These are phyloP conservation scores for Bugulina stolonifera DNA, from an alignment of 2,888 invertebrate genomes.

Conservation along the genomic window DNA sequence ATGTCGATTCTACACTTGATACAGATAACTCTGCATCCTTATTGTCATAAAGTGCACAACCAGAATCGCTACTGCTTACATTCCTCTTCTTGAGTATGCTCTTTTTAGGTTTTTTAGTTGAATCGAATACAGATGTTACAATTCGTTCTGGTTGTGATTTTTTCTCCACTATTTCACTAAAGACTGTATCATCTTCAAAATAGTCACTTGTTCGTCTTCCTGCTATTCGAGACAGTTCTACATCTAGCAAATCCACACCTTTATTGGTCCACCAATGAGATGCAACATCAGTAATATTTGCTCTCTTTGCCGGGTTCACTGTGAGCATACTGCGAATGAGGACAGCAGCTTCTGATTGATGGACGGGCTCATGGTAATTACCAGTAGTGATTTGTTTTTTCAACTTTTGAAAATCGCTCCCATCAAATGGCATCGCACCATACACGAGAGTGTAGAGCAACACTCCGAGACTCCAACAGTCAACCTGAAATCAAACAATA, in stretches of 20 bases:
- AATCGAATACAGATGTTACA: constrained; percentile 35
- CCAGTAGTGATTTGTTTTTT: constrained; percentile 95
- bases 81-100: constrained; percentile 41
- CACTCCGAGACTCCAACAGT: constrained; percentile 83
- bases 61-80: constrained; percentile 40
- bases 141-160: not conserved
- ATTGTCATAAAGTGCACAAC: constrained; percentile 33
- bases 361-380: constrained; percentile 93
- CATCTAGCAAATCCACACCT: constrained; percentile 40
- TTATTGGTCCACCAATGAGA: constrained; percentile 92
- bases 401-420: constrained; percentile 91
- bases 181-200: constrained; percentile 26
- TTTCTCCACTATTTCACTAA: not conserved
- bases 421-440: constrained; percentile 98
- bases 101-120: constrained; percentile 40
- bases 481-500: constrained; percentile 50
- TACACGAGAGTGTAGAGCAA: constrained; percentile 94
- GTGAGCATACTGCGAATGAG: constrained; percentile 90
- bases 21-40: constrained; percentile 14
- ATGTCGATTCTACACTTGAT: constrained; percentile 5
- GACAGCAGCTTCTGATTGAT: constrained; percentile 86
- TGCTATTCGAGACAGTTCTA: constrained; percentile 28
- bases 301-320: constrained; percentile 80
- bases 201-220: constrained; percentile 26
- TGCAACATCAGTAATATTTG: constrained; percentile 88